phyloP scores from a whole-genome alignment of 2,888 invertebrate genomes.

The Drosophila anomelani region DNA sequence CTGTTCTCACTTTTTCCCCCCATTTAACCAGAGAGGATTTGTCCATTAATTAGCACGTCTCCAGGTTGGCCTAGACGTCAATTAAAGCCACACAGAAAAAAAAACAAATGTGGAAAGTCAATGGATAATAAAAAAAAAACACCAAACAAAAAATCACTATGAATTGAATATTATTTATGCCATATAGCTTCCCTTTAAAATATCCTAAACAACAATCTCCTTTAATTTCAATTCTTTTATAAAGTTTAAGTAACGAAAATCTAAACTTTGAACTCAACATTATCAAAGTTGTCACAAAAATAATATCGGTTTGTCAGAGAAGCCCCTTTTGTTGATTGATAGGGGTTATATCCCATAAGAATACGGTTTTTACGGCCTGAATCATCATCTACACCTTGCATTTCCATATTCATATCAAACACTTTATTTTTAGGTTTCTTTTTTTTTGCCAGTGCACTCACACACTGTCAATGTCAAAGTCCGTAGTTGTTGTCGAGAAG shows the following conservation, averaged over 20 bases:
- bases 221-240: not conserved
- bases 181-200: too few relatives aligned
- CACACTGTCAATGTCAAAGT: slow-evolving; percentile 34
- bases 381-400: not conserved
- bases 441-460: slow-evolving; percentile 17
- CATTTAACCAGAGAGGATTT: not conserved
- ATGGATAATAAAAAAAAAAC: too few relatives aligned
- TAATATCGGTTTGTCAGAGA: not conserved
- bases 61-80: slow-evolving; percentile 32
- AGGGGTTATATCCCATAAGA: not conserved
- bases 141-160: not conserved
- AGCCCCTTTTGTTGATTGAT: slow-evolving; percentile 5
- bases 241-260: not conserved
- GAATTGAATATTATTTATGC: too few relatives aligned
- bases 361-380: not conserved
- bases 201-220: too few relatives aligned
- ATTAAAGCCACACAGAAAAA: slow-evolving; percentile 13
- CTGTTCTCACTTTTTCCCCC: slow-evolving; percentile 6
- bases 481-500: slow-evolving; percentile 1
- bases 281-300: not conserved
- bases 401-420: not conserved
- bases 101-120: not conserved
- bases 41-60: slow-evolving; percentile 32
- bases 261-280: not conserved
- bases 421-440: not conserved